Evolutionary conservation across 1,140 invertebrate genomes (phyloP).

Genomic region (Rhyacophila brunnea): DNA sequence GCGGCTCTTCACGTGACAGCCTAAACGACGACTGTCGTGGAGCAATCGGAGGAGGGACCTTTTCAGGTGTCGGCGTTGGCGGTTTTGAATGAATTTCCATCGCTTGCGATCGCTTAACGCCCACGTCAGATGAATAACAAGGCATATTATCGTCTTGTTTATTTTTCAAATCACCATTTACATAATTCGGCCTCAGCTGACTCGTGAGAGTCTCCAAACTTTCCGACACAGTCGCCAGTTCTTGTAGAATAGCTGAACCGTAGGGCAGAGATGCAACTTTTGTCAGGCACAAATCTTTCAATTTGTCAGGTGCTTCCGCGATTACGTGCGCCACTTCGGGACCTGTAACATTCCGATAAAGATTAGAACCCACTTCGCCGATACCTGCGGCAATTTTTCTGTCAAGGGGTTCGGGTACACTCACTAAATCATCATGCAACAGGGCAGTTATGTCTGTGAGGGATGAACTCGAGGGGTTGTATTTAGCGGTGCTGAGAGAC

Average conservation of each 20-base stretch:
- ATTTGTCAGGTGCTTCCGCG: constrained; percentile 30
- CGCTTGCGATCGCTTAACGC: constrained; percentile 38
- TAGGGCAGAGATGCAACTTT: constrained; percentile 64
- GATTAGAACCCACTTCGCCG: not conserved
- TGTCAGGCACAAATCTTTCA: constrained; percentile 60
- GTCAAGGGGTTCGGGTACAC: constrained; percentile 1
- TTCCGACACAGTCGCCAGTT: constrained; percentile 64
- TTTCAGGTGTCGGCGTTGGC: constrained; percentile 20
- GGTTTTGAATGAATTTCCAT: constrained; percentile 21
- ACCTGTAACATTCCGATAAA: not conserved
- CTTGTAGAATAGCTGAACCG: constrained; percentile 63
- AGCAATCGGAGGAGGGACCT: constrained; percentile 42
- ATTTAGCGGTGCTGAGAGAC: constrained; percentile 50
- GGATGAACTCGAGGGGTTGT: constrained; percentile 51
- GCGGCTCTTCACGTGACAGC: constrained; percentile 44
- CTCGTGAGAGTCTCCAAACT: constrained; percentile 51
- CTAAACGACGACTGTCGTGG: constrained; percentile 48
- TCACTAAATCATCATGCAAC: constrained; percentile 43
- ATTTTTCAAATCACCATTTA: too few relatives aligned
- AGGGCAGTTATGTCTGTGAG: constrained; percentile 50
- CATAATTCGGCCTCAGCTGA: not conserved
- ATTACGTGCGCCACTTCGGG: not conserved
- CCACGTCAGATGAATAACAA: constrained; percentile 37
- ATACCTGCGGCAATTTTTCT: not conserved
- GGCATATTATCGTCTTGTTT: constrained; percentile 29